A percentile compares a stretch with the other conserved stretches of the same genome.
Conservation (phyloP, 2,888 invertebrate genomes). For the Boloria euphrosyne region DNA sequence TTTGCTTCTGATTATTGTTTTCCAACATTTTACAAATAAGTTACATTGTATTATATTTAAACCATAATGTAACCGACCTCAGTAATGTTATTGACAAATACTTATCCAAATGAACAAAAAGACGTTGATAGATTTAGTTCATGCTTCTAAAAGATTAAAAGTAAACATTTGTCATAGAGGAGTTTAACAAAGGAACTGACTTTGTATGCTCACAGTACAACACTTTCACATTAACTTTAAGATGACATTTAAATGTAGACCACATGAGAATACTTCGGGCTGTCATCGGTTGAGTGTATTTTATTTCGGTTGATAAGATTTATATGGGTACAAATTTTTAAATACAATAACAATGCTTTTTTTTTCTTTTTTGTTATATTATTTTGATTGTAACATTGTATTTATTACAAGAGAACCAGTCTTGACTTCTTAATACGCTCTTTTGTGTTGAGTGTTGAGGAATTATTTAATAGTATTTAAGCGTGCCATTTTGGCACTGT, state of each 20-base stretch:
- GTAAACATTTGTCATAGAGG: constrained; percentile 33
- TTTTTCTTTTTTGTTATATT: not conserved
- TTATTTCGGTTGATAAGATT: constrained; percentile 53
- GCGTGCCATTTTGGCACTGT: no score
- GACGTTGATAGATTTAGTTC: constrained; percentile 20
- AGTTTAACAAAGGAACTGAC: constrained; percentile 48
- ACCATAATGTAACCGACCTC: no score
- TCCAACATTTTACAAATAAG: no score
- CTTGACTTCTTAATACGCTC: no score
- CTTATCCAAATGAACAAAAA: constrained; percentile 6
- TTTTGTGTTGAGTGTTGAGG: no score
- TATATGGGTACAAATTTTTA: constrained; percentile 55
- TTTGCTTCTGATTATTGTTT: no score
- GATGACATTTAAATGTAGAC: constrained; percentile 56
- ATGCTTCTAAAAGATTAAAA: constrained; percentile 30
- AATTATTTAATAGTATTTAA: no score
- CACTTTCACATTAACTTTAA: constrained; percentile 44
- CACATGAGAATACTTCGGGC: constrained; percentile 64
- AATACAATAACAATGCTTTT: not conserved
- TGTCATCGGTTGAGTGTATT: constrained; percentile 56
- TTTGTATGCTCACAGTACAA: constrained; percentile 42
- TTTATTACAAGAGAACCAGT: no score
- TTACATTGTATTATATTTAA: no score
- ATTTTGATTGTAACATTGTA: not conserved
- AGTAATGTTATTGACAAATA: no score